Conservation (phyloP, 2,888 invertebrate species). For the Pandemis heparana region DNA sequence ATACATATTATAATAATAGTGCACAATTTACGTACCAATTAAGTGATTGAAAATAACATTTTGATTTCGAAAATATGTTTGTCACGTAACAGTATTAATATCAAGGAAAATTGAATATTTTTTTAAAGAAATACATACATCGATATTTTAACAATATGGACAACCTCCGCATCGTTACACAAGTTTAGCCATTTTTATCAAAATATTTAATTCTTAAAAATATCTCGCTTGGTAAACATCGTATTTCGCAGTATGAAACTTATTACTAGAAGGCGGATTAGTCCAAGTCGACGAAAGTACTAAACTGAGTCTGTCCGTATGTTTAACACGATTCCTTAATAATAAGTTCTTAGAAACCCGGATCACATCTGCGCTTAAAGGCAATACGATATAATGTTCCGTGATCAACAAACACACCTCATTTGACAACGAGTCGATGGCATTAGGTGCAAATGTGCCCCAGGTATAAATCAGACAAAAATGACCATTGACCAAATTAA, state of each 20-base stretch:
- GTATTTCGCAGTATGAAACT: conserved; percentile 50
- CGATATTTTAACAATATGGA: conserved; percentile 19
- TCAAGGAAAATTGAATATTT: conserved; percentile 13
- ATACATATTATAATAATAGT: conserved; percentile 36
- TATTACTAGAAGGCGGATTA: conserved; percentile 78
- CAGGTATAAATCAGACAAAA: neutral
- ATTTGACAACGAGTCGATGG: neutral
- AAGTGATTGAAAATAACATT: conserved; percentile 29
- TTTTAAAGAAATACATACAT: conserved; percentile 7
- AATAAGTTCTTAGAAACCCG: neutral
- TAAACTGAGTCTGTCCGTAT: conserved; percentile 43
- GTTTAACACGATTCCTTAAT: conserved; percentile 23
- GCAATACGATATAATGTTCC: neutral
- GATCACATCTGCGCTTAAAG: neutral
- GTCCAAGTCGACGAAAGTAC: conserved; percentile 72
- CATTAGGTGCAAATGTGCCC: neutral
- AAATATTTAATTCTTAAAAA: conserved; percentile 40
- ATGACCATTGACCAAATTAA: conserved; percentile 2
- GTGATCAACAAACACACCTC: neutral
- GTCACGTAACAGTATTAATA: conserved; percentile 17
- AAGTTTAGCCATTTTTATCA: conserved; percentile 30
- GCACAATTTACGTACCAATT: conserved; percentile 30
- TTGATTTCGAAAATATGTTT: conserved; percentile 33
- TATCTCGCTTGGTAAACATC: conserved; percentile 32
- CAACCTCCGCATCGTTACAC: conserved; percentile 21